phyloP scores from a whole-genome alignment of 2,888 invertebrate genomes.

The Polyploca ridens region DNA sequence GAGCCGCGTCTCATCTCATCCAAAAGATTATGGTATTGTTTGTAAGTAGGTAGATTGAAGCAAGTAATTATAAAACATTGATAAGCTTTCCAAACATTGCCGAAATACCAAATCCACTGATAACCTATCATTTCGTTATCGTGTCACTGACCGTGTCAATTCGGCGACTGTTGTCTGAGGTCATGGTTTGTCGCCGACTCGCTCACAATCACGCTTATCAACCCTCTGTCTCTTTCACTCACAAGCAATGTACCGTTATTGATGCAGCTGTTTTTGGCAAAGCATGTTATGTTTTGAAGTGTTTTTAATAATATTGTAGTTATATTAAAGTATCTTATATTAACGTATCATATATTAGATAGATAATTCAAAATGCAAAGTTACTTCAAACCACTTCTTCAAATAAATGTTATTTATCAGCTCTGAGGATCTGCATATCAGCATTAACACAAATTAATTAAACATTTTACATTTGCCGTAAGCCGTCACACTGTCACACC shows the following conservation, averaged over 20 bases:
- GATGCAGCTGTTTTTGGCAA: constrained; percentile 33
- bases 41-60: neutral
- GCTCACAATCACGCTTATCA: constrained; percentile 27
- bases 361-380: too few species aligned
- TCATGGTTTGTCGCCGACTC: constrained; percentile 61
- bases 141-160: constrained; percentile 67
- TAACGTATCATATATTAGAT: too few species aligned
- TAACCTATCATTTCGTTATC: constrained; percentile 53
- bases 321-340: neutral
- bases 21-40: too few species aligned
- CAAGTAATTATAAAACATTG: neutral
- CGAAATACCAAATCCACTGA: constrained; percentile 44
- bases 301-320: neutral
- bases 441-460: too few species aligned
- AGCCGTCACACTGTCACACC: too few species aligned
- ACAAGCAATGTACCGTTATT: constrained; percentile 27
- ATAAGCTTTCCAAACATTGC: constrained; percentile 20
- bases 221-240: constrained; percentile 28
- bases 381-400: too few species aligned
- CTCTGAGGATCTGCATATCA: too few species aligned
- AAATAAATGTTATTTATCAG: too few species aligned
- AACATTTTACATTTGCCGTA: too few species aligned
- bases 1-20: too few species aligned
- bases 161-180: constrained; percentile 64
- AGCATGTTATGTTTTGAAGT: neutral